Evolutionary conservation across 1,140 invertebrate genomes (phyloP).

Genomic region (Cecropterus lyciades): DNA sequence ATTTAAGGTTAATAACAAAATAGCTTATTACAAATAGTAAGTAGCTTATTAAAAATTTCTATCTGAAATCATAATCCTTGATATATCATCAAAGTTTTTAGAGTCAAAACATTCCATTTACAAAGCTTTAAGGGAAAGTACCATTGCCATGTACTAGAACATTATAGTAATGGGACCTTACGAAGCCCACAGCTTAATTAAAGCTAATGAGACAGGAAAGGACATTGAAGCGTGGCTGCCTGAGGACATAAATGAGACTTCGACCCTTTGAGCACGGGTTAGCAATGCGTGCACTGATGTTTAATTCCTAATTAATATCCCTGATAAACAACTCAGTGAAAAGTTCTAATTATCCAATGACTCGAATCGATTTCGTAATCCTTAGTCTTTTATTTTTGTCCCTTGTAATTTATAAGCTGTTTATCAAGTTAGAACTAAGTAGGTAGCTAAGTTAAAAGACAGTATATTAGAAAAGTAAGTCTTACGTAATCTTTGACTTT

Average conservation of each 20-base stretch:
- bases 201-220: conserved; percentile 35
- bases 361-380: not conserved
- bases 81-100: too few species aligned
- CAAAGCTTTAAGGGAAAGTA: not conserved
- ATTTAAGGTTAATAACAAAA: too few species aligned
- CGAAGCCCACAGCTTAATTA: conserved; percentile 20
- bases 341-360: not conserved
- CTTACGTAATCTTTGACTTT: too few species aligned
- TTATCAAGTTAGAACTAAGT: too few species aligned
- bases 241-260: conserved; percentile 18
- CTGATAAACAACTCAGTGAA: not conserved
- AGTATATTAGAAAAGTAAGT: too few species aligned
- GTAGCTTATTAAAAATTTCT: too few species aligned
- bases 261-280: conserved; percentile 11
- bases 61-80: too few species aligned
- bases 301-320: conserved; percentile 19
- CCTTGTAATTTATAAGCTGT: not conserved
- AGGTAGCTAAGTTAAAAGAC: too few species aligned
- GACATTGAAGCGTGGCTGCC: conserved; percentile 27
- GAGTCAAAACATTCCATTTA: too few species aligned
- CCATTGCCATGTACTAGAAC: not conserved
- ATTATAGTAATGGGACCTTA: not conserved
- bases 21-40: too few species aligned
- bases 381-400: not conserved
- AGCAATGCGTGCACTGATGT: conserved; percentile 19